phyloP scores from a whole-genome alignment of 1,140 invertebrate species.

The Polyergus mexicanus region DNA sequence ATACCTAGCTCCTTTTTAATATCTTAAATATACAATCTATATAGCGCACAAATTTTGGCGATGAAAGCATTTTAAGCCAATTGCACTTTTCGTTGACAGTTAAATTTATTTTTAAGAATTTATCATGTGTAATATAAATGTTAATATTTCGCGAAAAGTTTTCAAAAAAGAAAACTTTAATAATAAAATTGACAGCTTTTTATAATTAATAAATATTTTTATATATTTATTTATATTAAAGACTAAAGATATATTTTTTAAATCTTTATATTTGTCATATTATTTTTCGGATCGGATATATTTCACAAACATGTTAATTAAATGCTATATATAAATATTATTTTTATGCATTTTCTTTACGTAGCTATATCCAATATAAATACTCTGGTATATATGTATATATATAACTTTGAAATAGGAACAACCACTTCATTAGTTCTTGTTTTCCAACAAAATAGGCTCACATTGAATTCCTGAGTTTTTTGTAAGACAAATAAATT shows the following conservation, averaged over 20 bases:
- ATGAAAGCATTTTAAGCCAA: slow-evolving; percentile 21
- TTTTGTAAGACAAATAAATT: neutral
- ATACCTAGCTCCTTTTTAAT: slow-evolving; percentile 26
- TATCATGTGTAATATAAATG: neutral
- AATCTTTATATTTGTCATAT: neutral
- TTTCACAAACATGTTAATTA: too few species aligned
- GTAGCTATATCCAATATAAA: neutral
- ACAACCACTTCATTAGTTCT: slow-evolving; percentile 36
- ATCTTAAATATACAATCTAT: slow-evolving; percentile 41
- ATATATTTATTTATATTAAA: neutral
- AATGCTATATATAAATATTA: too few species aligned
- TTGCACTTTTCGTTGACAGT: neutral
- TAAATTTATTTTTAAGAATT: slow-evolving; percentile 6
- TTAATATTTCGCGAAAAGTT: neutral
- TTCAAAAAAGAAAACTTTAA: neutral
- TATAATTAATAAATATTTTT: slow-evolving; percentile 4
- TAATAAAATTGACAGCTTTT: neutral
- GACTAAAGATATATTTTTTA: neutral
- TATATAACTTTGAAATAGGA: slow-evolving; percentile 50
- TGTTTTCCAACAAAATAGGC: slow-evolving; percentile 41
- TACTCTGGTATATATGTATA: neutral
- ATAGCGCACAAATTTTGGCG: slow-evolving; percentile 25
- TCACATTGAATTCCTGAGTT: slow-evolving; percentile 56
- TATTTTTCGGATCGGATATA: neutral
- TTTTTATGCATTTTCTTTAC: neutral